A percentile compares a stretch with the other conserved stretches of the same genome.
Conservation (phyloP, 1,140 invertebrate genomes). For the Drosophila rufa region DNA sequence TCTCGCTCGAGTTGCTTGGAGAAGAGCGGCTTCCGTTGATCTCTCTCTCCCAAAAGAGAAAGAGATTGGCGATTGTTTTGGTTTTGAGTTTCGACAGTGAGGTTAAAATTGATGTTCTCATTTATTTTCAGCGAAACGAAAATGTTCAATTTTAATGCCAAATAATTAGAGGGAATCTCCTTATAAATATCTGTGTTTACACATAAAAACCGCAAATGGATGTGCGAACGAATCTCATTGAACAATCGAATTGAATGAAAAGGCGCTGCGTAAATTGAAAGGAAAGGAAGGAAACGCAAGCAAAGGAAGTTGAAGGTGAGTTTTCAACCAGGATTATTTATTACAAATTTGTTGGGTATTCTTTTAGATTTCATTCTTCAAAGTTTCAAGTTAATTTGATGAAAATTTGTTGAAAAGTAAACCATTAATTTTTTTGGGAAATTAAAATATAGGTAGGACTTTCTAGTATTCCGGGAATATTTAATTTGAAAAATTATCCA, state of each 20-base stretch:
- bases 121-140: constrained; percentile 51
- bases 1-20: constrained; percentile 54
- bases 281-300: constrained; percentile 21
- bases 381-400: neutral
- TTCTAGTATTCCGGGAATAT: too few relatives aligned
- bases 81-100: constrained; percentile 18
- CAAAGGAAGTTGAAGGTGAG: constrained; percentile 33
- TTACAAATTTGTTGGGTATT: neutral
- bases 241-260: constrained; percentile 39
- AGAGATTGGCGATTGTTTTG: constrained; percentile 20
- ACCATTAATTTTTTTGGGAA: too few relatives aligned
- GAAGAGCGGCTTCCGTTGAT: constrained; percentile 33
- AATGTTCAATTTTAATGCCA: constrained; percentile 42
- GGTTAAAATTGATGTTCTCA: constrained; percentile 26
- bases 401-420: too few relatives aligned
- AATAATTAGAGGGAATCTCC: constrained; percentile 35
- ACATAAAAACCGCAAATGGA: constrained; percentile 25
- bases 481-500: too few relatives aligned
- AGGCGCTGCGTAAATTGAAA: constrained; percentile 3
- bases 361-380: neutral
- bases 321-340: neutral
- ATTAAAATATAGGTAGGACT: too few relatives aligned
- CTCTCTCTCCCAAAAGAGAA: constrained; percentile 1
- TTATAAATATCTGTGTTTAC: constrained; percentile 25
- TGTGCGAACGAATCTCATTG: constrained; percentile 30